Base-by-base conservation (phyloP, 1,140 invertebrate genomes). In the Cotesia chilonis region DNA sequence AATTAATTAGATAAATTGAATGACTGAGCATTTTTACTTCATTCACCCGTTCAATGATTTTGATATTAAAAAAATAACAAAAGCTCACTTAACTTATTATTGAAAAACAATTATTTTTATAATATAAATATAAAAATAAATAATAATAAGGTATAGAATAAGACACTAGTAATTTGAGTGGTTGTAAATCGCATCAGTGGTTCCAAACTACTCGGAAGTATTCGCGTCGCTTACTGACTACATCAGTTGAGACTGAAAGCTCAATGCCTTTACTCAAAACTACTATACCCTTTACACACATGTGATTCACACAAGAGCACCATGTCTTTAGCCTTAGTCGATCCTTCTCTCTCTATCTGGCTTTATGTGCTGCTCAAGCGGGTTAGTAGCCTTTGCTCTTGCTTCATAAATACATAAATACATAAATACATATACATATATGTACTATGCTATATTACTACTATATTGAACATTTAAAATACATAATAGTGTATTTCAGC, bases 211-310 rank as follows among this genome's bases (percentile, higher is more conserved):
- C 66, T 69, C 38, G 47, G 60, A 68, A 63, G 14, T 51, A 61
- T 67, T 61, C 36, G 63, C 65, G 61, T 37, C 41, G n/a, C 41
- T 41, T 60, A 66, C 59, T 54, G 67, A 65, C 67, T 65, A 66
- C 59, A 51, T 63, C 71, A 52, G 7, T 47, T 47, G 41, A 47
- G 66, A 73, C 71, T 73, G 66, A 52, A 17, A 67, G 57, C 59
- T 68, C 66, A 73, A 69, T 73, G 72, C 60, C 37, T 73, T 51
- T 61, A 73, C 72, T 69, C 60, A 69, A 59, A 36, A 73, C 28
- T 14, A 67, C 67, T 68, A 47, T 47, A 47, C n/a, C n/a, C n/a
- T n/a, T n/a, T n/a, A n/a, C 10, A 64, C 72, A 74, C 64, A 70
- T 74, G 72, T 74, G 68, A 74, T 74, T 74, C 72, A 70, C 51